phyloP scores from a whole-genome alignment of 2,888 invertebrate species.

The Tetragonula carbonaria region DNA sequence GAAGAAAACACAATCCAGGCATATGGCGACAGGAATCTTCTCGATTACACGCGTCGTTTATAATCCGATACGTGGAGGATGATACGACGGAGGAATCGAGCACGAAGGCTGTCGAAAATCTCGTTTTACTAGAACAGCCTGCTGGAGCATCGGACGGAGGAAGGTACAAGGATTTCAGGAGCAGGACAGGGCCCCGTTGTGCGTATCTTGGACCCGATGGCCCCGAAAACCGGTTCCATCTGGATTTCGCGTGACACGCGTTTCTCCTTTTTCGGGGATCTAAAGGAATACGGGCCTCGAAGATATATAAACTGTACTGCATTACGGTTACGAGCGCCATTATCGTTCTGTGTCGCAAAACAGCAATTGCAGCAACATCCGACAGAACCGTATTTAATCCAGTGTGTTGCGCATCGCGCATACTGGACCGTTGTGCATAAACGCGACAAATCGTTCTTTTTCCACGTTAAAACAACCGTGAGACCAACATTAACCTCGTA shows the following conservation, averaged over 20 bases:
- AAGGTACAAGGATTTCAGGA: slow-evolving; percentile 67
- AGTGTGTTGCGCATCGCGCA: not conserved
- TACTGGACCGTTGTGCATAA: not conserved
- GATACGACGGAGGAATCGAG: slow-evolving; percentile 36
- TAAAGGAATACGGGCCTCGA: slow-evolving; percentile 48
- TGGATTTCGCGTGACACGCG: slow-evolving; percentile 63
- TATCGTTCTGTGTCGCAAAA: slow-evolving; percentile 44
- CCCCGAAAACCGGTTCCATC: slow-evolving; percentile 68
- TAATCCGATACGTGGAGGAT: slow-evolving; percentile 43
- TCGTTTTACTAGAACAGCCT: slow-evolving; percentile 45
- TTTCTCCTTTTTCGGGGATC: slow-evolving; percentile 69
- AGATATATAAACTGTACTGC: slow-evolving; percentile 45
- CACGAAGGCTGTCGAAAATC: slow-evolving; percentile 48
- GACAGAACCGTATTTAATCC: slow-evolving; percentile 14
- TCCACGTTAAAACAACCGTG: not conserved
- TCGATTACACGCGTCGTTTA: slow-evolving; percentile 43
- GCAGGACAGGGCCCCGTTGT: slow-evolving; percentile 60
- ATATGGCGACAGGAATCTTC: slow-evolving; percentile 18
- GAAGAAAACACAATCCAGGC: not conserved
- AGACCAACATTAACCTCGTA: not conserved
- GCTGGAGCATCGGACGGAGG: slow-evolving; percentile 35
- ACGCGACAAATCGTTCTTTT: not conserved
- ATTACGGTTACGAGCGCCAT: slow-evolving; percentile 43
- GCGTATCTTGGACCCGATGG: slow-evolving; percentile 62
- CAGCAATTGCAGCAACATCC: slow-evolving; percentile 29